Base-by-base conservation (phyloP, 1,140 invertebrate species). In the Neelides sp. region DNA sequence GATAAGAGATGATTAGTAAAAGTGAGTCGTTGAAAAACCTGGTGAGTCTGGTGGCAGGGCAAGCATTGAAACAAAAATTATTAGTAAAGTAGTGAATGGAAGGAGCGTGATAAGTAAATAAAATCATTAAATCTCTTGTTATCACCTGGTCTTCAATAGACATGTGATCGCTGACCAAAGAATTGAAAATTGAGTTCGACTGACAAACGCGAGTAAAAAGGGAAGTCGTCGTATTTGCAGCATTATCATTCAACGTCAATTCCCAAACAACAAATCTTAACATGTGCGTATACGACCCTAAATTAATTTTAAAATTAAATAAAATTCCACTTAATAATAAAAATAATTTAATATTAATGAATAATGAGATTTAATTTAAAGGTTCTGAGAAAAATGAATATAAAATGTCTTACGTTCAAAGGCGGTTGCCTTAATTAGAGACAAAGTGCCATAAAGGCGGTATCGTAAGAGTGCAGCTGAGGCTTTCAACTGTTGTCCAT, bases 71-170 rank as follows among this genome's bases (percentile, higher is more conserved):
- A 45, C 30, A 22, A 23, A 45, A 32, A 26, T 17, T 43, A 45
- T 27, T 45, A 32, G 42, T 27, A 45, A 39, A 45, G 42, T 20
- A 30, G 42, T 45, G 42, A 45, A 28, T 45, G 34, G 34, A 45
- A 19, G 8, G 27, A 20, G 7, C 8, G 27, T 45, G 10, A 32
- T 8, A 8, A 32, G 7, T 32, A 34, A 48, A 24, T 20, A 46
- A n/a, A 56, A 17, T 50, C 13, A 44, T 26, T 41, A 32, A 10
- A 41, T 5, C 3, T n/a, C n/a, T n/a, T n/a, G n/a, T n/a, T n/a
- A 22, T 48, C 64, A 96, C 90, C 78, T 98, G 93, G 74, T 98
- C 91, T 72, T 98, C 94, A 61, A 98, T 91, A 32, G 83, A 84
- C 50, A 88, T 82, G 70, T 97, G 91, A 71, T 98, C 93, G 5